Evolutionary conservation across 2,797 vertebrate species (phyloP).

Genomic region (Bovichtus diacanthus): DNA sequence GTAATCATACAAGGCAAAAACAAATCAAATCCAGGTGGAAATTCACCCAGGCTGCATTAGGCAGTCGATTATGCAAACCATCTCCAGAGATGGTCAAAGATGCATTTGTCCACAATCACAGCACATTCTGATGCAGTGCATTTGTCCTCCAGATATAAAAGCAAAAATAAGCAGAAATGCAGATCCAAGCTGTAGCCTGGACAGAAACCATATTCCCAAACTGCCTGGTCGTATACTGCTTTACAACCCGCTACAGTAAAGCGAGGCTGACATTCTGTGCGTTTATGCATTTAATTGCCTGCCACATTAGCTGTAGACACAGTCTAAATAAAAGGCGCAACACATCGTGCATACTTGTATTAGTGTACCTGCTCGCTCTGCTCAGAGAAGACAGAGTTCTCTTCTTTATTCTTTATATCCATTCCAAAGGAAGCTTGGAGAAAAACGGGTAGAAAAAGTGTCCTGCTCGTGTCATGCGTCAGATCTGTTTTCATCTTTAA

Average conservation of each 20-base stretch:
- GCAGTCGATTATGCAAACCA: constrained; percentile 8
- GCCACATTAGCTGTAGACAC: not conserved
- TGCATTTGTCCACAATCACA: not conserved
- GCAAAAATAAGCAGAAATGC: not conserved
- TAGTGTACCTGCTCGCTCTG: not conserved
- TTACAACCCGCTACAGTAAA: not conserved
- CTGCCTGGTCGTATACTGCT: not conserved
- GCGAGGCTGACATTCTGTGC: not conserved
- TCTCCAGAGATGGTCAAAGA: not conserved
- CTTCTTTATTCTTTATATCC: not conserved
- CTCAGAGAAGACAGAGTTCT: not conserved
- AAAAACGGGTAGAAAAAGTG: not conserved
- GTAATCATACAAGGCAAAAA: constrained; percentile 14
- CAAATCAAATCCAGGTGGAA: constrained; percentile 2
- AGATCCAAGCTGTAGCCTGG: not conserved
- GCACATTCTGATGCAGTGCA: not conserved
- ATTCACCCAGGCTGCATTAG: constrained; percentile 10
- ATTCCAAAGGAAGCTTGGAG: not conserved
- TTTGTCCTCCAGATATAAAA: not conserved
- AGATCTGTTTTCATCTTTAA: not conserved
- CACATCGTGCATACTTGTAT: too few species aligned
- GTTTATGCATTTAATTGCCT: not conserved
- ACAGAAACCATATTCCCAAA: not conserved
- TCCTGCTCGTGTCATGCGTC: not conserved
- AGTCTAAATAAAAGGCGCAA: not conserved